Conservation (phyloP, 2,888 invertebrate genomes). For the Caradrina kadenii region DNA sequence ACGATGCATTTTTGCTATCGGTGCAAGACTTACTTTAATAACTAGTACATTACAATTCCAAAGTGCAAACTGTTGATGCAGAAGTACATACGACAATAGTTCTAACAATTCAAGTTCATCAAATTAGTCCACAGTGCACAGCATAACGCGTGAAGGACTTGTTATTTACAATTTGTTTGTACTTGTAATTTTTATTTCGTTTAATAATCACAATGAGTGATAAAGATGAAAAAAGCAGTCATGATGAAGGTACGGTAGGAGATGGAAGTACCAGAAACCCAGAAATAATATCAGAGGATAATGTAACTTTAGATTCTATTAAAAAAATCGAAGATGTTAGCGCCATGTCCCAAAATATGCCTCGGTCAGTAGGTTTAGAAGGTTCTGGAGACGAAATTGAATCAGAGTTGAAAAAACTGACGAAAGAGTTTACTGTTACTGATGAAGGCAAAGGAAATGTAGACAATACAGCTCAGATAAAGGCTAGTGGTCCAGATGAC, state of each 20-base stretch:
- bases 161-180: conserved; percentile 3
- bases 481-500: not conserved
- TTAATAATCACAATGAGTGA: conserved; percentile 47
- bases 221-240: conserved; percentile 21
- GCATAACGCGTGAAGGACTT: not conserved
- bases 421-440: not conserved
- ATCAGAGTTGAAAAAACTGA: not conserved
- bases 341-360: not conserved
- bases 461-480: conserved; percentile 3
- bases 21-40: conserved; percentile 13
- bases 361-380: not conserved
- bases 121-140: not conserved
- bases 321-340: not conserved
- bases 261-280: not conserved
- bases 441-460: conserved; percentile 1
- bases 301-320: not conserved
- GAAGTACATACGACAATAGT: not conserved
- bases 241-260: conserved; percentile 14
- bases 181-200: not conserved
- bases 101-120: not conserved
- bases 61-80: not conserved
- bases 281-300: conserved; percentile 2
- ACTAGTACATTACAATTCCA: not conserved
- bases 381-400: conserved; percentile 20
- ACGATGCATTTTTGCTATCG: conserved; percentile 42